Base-by-base conservation (phyloP, 2,797 vertebrate genomes). In the Graptemys geographica region DNA sequence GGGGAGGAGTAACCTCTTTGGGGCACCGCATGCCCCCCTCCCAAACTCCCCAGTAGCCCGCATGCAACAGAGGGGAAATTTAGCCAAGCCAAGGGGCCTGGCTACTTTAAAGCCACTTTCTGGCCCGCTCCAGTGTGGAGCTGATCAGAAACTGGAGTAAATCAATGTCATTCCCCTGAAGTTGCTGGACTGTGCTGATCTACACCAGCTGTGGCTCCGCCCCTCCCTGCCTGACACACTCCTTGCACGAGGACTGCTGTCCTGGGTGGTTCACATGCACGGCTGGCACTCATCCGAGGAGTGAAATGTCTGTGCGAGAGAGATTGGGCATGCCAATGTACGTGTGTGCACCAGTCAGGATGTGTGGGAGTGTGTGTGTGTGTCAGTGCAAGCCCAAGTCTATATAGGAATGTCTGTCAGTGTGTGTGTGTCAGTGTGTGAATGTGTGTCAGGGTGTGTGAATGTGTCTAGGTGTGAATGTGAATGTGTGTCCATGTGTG, bases 311-410 rank as follows among this genome's bases (percentile, higher is more conserved):
- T 2, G 62, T 41, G 65, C 3, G 21, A 41, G 19, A 72, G 65
- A n/a, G 33, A 41, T 6, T 86, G 95, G 84, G 94, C 90, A 89
- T 69, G 95, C 62, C 92, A 56, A 91, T 81, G 92, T 92, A 93
- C 44, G 3, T 27, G 8, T 25, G 76, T 5, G 76, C 15, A 92
- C 33, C 33, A 69, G 62, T n/a, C 62, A 37, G 95, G 94, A 93
- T 95, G 90, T 90, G 96, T 92, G 92, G 90, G 94, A 94, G 97
- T 95, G 92, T 94, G 93, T 94, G 94, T 93, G 94, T 93, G 86
- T 92, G 94, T 88, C 95, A 92, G 95, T 89, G 94, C 91, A 52
- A 16, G 52, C 52, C 16, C 52, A 6, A 18, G 52, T 52, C 52
- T 52, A 19, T 18, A 52, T 52, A 16, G 16, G 52, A 52, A 3